Evolutionary conservation across 2,797 vertebrate genomes (phyloP).

Genomic region (Gallinago nigripennis): DNA sequence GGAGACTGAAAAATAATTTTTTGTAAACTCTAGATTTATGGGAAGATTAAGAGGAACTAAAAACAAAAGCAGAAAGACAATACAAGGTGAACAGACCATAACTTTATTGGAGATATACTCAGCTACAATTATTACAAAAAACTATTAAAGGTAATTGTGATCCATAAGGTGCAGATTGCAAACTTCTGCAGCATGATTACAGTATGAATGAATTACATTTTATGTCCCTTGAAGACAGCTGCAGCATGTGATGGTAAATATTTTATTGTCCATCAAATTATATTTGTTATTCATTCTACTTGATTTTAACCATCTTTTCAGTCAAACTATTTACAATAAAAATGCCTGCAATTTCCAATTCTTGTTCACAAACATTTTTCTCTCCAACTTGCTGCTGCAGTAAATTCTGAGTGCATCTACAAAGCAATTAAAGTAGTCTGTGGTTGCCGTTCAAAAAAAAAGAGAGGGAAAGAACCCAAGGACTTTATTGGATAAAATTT

Average conservation of each 20-base stretch:
- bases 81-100: slow-evolving; percentile 85
- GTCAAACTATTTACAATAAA: slow-evolving; percentile 79
- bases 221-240: slow-evolving; percentile 77
- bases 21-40: not conserved
- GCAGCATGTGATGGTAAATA: slow-evolving; percentile 83
- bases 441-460: slow-evolving; percentile 61
- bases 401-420: slow-evolving; percentile 74
- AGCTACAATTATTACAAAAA: slow-evolving; percentile 91
- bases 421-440: slow-evolving; percentile 71
- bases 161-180: slow-evolving; percentile 92
- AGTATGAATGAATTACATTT: slow-evolving; percentile 76
- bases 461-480: slow-evolving; percentile 29
- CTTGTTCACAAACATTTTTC: slow-evolving; percentile 68
- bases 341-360: slow-evolving; percentile 75
- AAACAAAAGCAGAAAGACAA: slow-evolving; percentile 13
- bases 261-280: slow-evolving; percentile 77
- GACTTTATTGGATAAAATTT: slow-evolving; percentile 48
- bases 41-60: not conserved
- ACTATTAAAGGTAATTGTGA: slow-evolving; percentile 87
- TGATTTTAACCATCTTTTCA: slow-evolving; percentile 79
- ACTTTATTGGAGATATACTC: slow-evolving; percentile 97
- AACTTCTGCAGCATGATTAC: slow-evolving; percentile 87
- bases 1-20: not conserved
- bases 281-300: slow-evolving; percentile 76
- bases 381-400: slow-evolving; percentile 74